A percentile compares a stretch with the other conserved stretches of the same genome.
Evolutionary conservation across 2,797 vertebrate species (phyloP).

Genomic region (Pangasius macronema): DNA sequence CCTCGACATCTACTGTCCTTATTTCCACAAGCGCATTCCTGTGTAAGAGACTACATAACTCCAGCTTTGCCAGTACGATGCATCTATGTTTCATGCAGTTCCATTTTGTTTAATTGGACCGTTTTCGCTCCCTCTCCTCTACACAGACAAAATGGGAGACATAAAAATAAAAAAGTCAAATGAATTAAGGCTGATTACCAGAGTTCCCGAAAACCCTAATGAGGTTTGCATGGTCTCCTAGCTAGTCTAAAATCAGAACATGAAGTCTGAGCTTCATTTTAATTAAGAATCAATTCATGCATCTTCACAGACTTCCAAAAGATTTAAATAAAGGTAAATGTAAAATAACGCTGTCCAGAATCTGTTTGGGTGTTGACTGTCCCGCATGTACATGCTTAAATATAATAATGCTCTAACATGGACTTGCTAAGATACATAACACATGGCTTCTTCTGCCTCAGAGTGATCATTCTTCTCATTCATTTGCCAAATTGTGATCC

Average conservation of each 20-base stretch:
- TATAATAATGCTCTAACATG: neutral
- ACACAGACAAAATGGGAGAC: slow-evolving; percentile 58
- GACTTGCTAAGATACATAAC: neutral
- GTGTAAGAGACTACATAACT: slow-evolving; percentile 21
- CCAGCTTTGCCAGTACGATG: slow-evolving; percentile 55
- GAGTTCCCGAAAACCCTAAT: slow-evolving; percentile 36
- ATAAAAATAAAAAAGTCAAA: slow-evolving; percentile 54
- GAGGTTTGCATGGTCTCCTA: slow-evolving; percentile 35
- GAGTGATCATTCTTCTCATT: neutral
- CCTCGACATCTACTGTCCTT: neutral
- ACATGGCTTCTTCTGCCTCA: neutral
- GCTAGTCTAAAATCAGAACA: slow-evolving; percentile 25
- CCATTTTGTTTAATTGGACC: slow-evolving; percentile 65
- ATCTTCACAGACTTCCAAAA: slow-evolving; percentile 17
- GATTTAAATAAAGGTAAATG: slow-evolving; percentile 9
- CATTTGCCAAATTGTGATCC: neutral
- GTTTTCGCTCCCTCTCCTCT: slow-evolving; percentile 46
- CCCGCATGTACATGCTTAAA: neutral
- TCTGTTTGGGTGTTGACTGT: neutral
- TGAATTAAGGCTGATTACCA: slow-evolving; percentile 58
- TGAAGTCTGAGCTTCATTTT: slow-evolving; percentile 23
- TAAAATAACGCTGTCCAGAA: slow-evolving; percentile 5
- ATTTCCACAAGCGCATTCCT: slow-evolving; percentile 48
- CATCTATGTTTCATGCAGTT: slow-evolving; percentile 61
- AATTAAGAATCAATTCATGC: slow-evolving; percentile 21